Evolutionary conservation across 2,888 invertebrate genomes (phyloP).

Genomic region (Pterostichus madidus): DNA sequence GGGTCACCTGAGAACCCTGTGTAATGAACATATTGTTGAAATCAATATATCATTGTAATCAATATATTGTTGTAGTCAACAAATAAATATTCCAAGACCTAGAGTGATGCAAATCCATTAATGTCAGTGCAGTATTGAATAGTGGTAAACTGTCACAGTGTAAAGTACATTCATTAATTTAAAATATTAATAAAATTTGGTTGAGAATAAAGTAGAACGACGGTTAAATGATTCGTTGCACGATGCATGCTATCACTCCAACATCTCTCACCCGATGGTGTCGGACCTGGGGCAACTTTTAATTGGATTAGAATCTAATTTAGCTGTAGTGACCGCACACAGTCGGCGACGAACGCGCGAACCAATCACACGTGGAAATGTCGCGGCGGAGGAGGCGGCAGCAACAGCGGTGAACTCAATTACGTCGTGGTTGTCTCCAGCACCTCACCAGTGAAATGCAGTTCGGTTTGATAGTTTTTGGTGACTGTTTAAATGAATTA

Average conservation of each 20-base stretch:
- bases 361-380: constrained; percentile 65
- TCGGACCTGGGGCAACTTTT: constrained; percentile 76
- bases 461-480: not conserved
- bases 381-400: not conserved
- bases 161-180: too few relatives aligned
- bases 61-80: too few relatives aligned
- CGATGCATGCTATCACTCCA: constrained; percentile 1
- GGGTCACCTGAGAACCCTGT: too few relatives aligned
- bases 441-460: not conserved
- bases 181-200: too few relatives aligned
- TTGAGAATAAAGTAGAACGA: too few relatives aligned
- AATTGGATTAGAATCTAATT: constrained; percentile 79
- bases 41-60: too few relatives aligned
- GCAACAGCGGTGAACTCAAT: constrained; percentile 53
- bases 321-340: constrained; percentile 76
- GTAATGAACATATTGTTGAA: too few relatives aligned
- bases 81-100: too few relatives aligned
- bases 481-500: constrained; percentile 35
- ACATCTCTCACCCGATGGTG: constrained; percentile 22
- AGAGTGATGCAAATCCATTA: too few relatives aligned
- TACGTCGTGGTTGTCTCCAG: constrained; percentile 20
- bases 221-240: not conserved
- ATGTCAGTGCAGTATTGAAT: too few relatives aligned
- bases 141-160: too few relatives aligned
- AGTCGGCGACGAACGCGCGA: constrained; percentile 54